A percentile compares a stretch with the other conserved stretches of the same genome.
Evolutionary conservation across 2,113 vertebrate species (phyloP).

Genomic region (Zosterops hypoxanthus): DNA sequence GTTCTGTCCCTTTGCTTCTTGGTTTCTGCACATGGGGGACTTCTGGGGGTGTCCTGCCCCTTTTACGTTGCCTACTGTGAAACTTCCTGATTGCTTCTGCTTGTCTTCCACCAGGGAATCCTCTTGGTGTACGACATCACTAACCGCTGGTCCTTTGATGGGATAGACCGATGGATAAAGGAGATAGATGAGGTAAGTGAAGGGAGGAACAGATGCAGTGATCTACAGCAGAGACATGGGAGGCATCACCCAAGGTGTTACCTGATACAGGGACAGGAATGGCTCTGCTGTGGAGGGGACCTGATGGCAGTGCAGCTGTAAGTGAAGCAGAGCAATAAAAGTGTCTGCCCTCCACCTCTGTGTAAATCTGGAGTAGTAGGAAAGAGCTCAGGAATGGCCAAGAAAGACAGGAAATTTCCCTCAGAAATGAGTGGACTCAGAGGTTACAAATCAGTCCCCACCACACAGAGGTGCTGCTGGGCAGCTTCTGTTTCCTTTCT

Average conservation of each 20-base stretch:
- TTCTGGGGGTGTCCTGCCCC: not conserved
- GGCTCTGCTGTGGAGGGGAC: not conserved
- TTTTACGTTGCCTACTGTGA: not conserved
- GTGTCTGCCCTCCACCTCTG: not conserved
- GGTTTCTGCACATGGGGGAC: not conserved
- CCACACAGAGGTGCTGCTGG: not conserved
- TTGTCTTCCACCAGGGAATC: slow-evolving; percentile 85
- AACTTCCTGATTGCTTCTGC: not conserved
- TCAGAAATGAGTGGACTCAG: not conserved
- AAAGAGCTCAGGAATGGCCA: not conserved
- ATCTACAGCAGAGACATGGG: rapidly evolving
- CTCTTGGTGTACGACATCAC: slow-evolving; percentile 98
- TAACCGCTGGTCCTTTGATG: slow-evolving; percentile 97
- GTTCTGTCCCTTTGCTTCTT: not conserved
- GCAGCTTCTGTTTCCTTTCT: not conserved
- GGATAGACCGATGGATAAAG: slow-evolving; percentile 97
- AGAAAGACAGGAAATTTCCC: not conserved
- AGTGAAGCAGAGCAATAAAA: not conserved
- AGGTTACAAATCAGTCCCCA: not conserved
- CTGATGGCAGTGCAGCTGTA: not conserved
- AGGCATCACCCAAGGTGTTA: not conserved
- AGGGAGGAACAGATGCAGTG: rapidly evolving
- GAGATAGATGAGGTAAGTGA: slow-evolving; percentile 94
- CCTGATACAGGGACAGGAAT: rapidly evolving
- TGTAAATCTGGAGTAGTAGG: not conserved